Evolutionary conservation across 2,797 vertebrate genomes (phyloP).

Genomic region (Centropyge bicolor): DNA sequence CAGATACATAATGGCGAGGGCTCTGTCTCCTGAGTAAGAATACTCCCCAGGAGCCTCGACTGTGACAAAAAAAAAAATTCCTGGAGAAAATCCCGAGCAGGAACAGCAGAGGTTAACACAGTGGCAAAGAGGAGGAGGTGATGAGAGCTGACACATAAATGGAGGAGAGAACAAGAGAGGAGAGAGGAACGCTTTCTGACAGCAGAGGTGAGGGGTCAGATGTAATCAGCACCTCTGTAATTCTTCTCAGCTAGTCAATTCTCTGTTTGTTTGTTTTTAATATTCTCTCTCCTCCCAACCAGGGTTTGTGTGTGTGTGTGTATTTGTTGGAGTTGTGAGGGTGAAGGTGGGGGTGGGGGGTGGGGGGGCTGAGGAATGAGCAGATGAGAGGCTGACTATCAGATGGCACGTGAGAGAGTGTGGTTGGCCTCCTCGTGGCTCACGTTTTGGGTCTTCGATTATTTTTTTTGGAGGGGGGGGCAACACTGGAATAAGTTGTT

Average conservation of each 20-base stretch:
- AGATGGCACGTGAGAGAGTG: conserved; percentile 70
- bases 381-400: conserved; percentile 75
- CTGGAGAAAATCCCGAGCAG: conserved; percentile 20
- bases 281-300: conserved; percentile 75
- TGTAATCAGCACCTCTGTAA: conserved; percentile 85
- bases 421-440: conserved; percentile 61
- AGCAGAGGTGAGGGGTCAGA: conserved; percentile 84
- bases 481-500: conserved; percentile 57
- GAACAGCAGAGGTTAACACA: conserved; percentile 45
- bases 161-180: conserved; percentile 45
- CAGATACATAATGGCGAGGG: background rate
- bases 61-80: background rate
- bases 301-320: conserved; percentile 30
- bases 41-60: background rate
- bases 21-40: conserved; percentile 8
- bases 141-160: conserved; percentile 54
- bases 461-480: conserved; percentile 9
- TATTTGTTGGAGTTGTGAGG: conserved; percentile 43
- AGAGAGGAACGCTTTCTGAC: conserved; percentile 73
- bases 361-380: conserved; percentile 47
- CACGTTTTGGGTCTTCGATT: conserved; percentile 58
- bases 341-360: conserved; percentile 23
- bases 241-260: conserved; percentile 85
- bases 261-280: conserved; percentile 89
- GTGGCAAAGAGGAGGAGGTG: conserved; percentile 16